These are phyloP conservation scores for Arctia plantaginis DNA, from an alignment of 2,888 invertebrate genomes.

Conservation along the genomic window DNA sequence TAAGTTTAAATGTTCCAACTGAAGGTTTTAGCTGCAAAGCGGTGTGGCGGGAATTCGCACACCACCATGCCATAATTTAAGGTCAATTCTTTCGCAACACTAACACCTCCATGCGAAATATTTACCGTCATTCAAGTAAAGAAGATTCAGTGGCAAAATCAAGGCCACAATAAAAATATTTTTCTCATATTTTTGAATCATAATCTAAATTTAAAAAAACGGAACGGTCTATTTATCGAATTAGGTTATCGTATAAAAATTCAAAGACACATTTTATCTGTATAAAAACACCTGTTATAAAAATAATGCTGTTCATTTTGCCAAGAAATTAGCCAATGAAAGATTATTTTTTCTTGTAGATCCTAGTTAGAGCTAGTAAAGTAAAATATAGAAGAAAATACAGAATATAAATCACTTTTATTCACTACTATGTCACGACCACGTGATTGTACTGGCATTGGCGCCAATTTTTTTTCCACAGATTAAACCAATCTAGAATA, in stretches of 20 bases:
- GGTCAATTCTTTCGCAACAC: conserved; percentile 48
- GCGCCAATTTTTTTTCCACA: conserved; percentile 12
- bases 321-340: conserved; percentile 5
- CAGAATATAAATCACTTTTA: not conserved
- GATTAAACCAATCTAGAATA: conserved; percentile 14
- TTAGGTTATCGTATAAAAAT: conserved; percentile 45
- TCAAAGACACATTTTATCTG: conserved; percentile 25
- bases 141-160: conserved; percentile 42
- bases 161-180: conserved; percentile 31
- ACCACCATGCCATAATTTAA: conserved; percentile 42
- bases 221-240: conserved; percentile 33
- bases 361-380: not conserved
- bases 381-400: not conserved
- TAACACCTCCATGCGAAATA: conserved; percentile 42
- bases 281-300: conserved; percentile 28
- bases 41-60: conserved; percentile 22
- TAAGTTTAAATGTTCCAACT: conserved; percentile 81
- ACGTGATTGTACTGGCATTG: conserved; percentile 8
- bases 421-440: not conserved
- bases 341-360: not conserved
- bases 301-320: not conserved
- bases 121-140: conserved; percentile 23
- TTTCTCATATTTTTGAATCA: conserved; percentile 15
- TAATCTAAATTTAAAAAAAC: conserved; percentile 22
- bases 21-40: conserved; percentile 47